Base-by-base conservation (phyloP, 2,888 invertebrate species). In the Erannis defoliaria region DNA sequence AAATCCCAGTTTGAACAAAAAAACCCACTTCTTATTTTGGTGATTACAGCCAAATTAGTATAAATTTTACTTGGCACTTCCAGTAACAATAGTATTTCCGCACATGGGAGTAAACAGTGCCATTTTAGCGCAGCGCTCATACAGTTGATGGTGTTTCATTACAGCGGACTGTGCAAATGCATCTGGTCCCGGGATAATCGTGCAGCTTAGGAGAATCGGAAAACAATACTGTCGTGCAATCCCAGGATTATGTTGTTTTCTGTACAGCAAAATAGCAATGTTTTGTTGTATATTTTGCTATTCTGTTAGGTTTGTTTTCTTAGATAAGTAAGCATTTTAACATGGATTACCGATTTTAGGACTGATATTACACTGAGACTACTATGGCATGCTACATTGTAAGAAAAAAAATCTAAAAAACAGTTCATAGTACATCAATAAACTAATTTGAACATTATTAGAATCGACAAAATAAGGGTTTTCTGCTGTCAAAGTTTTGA, bases 131-230 rank as follows among this genome's bases (percentile, higher is more conserved):
- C 69, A 65, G 62, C 50, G 62, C 62, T 72, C 64, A 58, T 67
- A 64, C 66, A 64, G 62, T 70, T 71, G 72, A 78, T 74, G 72
- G 74, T 70, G 73, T 81, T 82, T 76, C 78, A 77, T 77, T 74
- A 75, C 76, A 73, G 73, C 55, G 68, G 77, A 73, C 77, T 81
- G 76, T 80, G 79, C 80, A 78, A 81, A 81, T 77, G 77, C 75
- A 76, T 73, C 77, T 77, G 59, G 46, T 74, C 71, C 67, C 74
- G 38, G 64, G 76, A 73, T 76, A 78, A 78, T 79, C 77, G 75
- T 64, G 60, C 67, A 67, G 64, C 73, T 71, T 64, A 70, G 66
- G 53, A 70, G 69, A 73, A 79, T 79, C 75, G 77, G 80, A 79
- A 80, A 80, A 80, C 79, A 74, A 79, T 79, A 75, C 74, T 43